These are phyloP conservation scores for Teleiodes luculella DNA, from an alignment of 2,888 invertebrate genomes.

Conservation along the genomic window DNA sequence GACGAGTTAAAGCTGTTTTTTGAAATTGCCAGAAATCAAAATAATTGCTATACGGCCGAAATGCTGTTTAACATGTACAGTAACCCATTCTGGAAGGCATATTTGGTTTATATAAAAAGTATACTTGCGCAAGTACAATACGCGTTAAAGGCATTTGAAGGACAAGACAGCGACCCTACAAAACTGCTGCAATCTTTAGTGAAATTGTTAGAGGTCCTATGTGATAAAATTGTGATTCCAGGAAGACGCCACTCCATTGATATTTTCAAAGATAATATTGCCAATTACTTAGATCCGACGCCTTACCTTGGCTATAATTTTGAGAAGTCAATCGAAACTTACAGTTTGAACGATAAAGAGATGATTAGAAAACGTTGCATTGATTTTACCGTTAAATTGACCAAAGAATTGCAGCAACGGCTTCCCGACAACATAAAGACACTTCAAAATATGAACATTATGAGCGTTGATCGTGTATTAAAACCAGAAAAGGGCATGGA, in stretches of 20 bases:
- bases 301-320: conserved; percentile 7
- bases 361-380: conserved; percentile 12
- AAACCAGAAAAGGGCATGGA: conserved; percentile 4
- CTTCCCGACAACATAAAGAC: conserved; percentile 13
- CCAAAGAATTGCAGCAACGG: conserved; percentile 18
- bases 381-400: conserved; percentile 18
- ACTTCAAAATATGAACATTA: conserved; percentile 9
- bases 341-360: neutral
- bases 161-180: conserved; percentile 4
- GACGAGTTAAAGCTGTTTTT: conserved; percentile 28
- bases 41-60: neutral
- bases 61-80: neutral
- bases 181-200: conserved; percentile 3
- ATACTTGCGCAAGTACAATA: neutral
- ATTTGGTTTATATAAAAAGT: conserved; percentile 8
- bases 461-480: conserved; percentile 5
- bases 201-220: conserved; percentile 1
- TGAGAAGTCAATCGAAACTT: neutral
- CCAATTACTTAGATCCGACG: conserved; percentile 12
- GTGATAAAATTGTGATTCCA: conserved; percentile 8
- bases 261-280: conserved; percentile 10
- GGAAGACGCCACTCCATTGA: conserved; percentile 3
- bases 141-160: conserved; percentile 11
- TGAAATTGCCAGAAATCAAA: conserved; percentile 18
- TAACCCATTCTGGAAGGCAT: neutral